Evolutionary conservation across 2,888 invertebrate species (phyloP).

Genomic region (Lasioglossum vierecki): DNA sequence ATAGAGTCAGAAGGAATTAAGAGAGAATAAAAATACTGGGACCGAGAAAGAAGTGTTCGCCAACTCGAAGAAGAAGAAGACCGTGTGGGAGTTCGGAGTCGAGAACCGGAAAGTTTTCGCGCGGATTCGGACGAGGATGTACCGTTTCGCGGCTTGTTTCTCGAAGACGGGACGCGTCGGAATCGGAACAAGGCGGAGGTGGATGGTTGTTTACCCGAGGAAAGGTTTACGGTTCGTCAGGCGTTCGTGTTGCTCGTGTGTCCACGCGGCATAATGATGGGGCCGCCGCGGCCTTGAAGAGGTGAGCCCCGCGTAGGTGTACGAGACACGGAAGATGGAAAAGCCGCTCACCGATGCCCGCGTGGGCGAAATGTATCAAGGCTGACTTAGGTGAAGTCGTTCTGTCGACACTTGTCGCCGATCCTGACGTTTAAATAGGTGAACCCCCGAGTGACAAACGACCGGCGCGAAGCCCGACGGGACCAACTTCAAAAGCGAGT

Average conservation of each 20-base stretch:
- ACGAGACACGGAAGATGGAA: slow-evolving; percentile 82
- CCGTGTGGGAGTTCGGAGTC: neutral
- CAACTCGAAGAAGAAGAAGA: neutral
- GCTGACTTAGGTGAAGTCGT: slow-evolving; percentile 69
- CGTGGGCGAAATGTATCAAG: slow-evolving; percentile 82
- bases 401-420: slow-evolving; percentile 72
- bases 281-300: slow-evolving; percentile 76
- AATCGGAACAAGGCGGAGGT: slow-evolving; percentile 69
- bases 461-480: slow-evolving; percentile 58
- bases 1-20: neutral
- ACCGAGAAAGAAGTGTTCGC: too few species aligned
- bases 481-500: slow-evolving; percentile 59
- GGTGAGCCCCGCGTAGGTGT: slow-evolving; percentile 78
- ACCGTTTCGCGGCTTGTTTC: neutral
- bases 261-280: slow-evolving; percentile 65
- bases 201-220: slow-evolving; percentile 73
- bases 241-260: slow-evolving; percentile 34
- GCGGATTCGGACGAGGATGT: neutral
- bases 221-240: slow-evolving; percentile 62
- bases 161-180: slow-evolving; percentile 6
- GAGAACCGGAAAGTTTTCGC: neutral
- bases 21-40: too few species aligned
- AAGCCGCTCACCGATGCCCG: slow-evolving; percentile 75
- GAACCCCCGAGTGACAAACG: slow-evolving; percentile 68
- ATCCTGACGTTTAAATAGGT: slow-evolving; percentile 71